phyloP scores from a whole-genome alignment of 2,797 vertebrate species.

The Microctenopoma lineatum region DNA sequence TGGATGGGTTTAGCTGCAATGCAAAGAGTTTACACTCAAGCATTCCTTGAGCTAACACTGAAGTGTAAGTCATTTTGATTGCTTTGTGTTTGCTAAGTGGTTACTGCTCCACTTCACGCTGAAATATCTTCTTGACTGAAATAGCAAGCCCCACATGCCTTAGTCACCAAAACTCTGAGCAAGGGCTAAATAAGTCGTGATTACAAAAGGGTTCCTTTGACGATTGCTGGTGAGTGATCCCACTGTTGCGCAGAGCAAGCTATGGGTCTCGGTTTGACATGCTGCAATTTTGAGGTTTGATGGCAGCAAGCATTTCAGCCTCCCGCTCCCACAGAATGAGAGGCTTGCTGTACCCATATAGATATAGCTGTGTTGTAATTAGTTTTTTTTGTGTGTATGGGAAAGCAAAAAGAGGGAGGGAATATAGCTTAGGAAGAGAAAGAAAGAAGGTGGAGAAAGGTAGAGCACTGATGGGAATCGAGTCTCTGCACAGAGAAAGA shows the following conservation, averaged over 20 bases:
- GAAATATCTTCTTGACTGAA: conserved; percentile 63
- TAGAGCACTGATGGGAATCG: conserved; percentile 51
- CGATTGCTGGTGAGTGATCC: conserved; percentile 68
- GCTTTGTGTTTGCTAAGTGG: conserved; percentile 61
- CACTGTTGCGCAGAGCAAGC: conserved; percentile 58
- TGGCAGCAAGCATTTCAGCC: conserved; percentile 77
- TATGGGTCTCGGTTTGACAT: conserved; percentile 59
- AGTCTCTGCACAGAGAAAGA: conserved; percentile 34
- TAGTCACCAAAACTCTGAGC: conserved; percentile 61
- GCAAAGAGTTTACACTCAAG: conserved; percentile 53
- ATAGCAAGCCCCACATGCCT: conserved; percentile 56
- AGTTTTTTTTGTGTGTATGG: conserved; percentile 62
- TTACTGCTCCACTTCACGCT: conserved; percentile 45
- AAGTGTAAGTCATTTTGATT: conserved; percentile 57
- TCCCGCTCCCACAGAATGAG: conserved; percentile 78
- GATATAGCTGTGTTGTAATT: conserved; percentile 82
- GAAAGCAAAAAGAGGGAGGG: conserved; percentile 63
- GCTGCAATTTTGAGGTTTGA: conserved; percentile 85
- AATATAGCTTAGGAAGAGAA: conserved; percentile 41
- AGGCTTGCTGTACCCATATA: conserved; percentile 78
- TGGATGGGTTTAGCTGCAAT: conserved; percentile 45
- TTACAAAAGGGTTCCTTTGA: conserved; percentile 67
- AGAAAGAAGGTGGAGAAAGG: conserved; percentile 60
- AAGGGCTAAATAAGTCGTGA: conserved; percentile 57
- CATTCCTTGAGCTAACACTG: conserved; percentile 60